phyloP scores from a whole-genome alignment of 1,140 invertebrate genomes.

The Tribolium madens region DNA sequence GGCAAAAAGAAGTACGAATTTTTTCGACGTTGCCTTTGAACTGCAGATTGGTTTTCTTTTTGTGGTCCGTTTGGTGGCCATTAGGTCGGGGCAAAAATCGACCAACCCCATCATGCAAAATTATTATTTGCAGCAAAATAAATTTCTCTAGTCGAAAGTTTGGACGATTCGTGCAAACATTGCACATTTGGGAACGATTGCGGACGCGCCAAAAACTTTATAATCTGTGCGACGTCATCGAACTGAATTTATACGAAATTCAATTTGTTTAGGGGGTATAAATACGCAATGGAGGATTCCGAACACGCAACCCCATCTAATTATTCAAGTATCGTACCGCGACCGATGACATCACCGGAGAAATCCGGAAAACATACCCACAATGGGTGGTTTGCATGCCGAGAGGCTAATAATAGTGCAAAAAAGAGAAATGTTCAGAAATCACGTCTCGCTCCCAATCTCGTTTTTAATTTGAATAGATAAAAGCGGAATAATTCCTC shows the following conservation, averaged over 20 bases:
- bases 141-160: neutral
- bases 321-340: conserved; percentile 33
- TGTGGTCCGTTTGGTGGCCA: conserved; percentile 15
- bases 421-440: neutral
- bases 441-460: neutral
- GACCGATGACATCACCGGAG: conserved; percentile 17
- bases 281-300: conserved; percentile 25
- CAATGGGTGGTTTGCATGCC: conserved; percentile 6
- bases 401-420: neutral
- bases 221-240: conserved; percentile 35
- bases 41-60: conserved; percentile 27
- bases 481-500: conserved; percentile 1
- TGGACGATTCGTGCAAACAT: conserved; percentile 34
- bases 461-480: conserved; percentile 27
- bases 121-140: neutral
- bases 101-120: neutral
- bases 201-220: conserved; percentile 30
- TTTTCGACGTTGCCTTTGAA: neutral
- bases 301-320: conserved; percentile 29
- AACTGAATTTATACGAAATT: conserved; percentile 19
- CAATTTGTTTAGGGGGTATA: conserved; percentile 24
- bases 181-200: conserved; percentile 44
- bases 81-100: neutral
- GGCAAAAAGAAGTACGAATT: conserved; percentile 12
- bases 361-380: conserved; percentile 20